These are phyloP conservation scores for Amazona guildingii DNA, from an alignment of 2,113 vertebrate species.

Conservation along the genomic window DNA sequence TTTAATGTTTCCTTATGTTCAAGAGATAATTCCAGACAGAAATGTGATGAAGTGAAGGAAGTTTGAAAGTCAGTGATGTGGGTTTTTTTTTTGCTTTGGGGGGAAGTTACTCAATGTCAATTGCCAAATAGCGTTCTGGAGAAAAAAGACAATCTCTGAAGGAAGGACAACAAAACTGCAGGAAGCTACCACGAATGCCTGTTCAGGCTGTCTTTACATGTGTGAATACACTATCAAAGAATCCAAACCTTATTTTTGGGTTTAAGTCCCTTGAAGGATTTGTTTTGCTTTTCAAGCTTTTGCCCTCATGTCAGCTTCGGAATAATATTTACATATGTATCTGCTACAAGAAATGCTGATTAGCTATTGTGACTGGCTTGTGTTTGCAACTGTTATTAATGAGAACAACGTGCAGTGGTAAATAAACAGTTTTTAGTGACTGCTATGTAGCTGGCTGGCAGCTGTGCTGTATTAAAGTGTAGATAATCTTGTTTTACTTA, in stretches of 20 bases:
- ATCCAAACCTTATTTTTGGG: not conserved
- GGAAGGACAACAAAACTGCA: not conserved
- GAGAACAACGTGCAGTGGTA: not conserved
- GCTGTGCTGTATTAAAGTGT: not conserved
- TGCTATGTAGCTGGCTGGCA: not conserved
- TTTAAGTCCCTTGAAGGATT: not conserved
- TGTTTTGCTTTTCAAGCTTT: not conserved
- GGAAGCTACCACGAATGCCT: not conserved
- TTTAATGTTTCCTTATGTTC: not conserved
- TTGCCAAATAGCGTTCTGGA: not conserved
- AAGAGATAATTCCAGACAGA: not conserved
- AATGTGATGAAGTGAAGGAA: not conserved
- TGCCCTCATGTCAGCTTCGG: not conserved
- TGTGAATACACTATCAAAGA: not conserved
- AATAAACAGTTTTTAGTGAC: not conserved
- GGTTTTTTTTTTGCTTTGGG: fast-evolving
- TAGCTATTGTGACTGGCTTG: not conserved
- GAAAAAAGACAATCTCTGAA: not conserved
- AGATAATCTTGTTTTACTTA: not conserved
- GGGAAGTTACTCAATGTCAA: not conserved
- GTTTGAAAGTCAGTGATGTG: not conserved
- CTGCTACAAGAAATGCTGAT: not conserved
- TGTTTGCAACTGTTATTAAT: not conserved
- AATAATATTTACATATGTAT: not conserved
- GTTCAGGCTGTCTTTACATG: not conserved